Evolutionary conservation across 2,113 vertebrate species (phyloP).

Genomic region (Nannobrachium achirus): DNA sequence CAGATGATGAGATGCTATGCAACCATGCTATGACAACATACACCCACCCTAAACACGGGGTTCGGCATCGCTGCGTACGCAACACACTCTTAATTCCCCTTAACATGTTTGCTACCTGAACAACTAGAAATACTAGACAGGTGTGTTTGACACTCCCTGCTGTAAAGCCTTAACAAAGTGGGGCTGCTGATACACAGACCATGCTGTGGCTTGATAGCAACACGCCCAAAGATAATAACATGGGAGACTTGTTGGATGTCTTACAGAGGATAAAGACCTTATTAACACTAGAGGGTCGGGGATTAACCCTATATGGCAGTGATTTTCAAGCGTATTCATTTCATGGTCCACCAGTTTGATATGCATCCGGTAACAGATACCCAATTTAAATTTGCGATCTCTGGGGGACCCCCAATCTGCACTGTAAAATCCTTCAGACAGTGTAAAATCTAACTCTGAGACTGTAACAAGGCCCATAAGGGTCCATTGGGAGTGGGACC

Average conservation of each 20-base stretch:
- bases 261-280: conserved; percentile 75
- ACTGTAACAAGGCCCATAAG: background rate
- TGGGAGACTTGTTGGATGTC: conserved; percentile 52
- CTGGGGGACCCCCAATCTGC: no score
- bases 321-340: no score
- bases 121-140: conserved; percentile 62
- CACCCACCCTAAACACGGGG: background rate
- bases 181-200: conserved; percentile 8
- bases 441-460: background rate
- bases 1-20: no score
- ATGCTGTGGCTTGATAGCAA: conserved; percentile 23
- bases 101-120: conserved; percentile 27
- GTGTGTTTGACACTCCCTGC: conserved; percentile 23
- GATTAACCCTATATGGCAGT: background rate
- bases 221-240: conserved; percentile 60
- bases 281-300: conserved; percentile 66
- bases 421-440: background rate
- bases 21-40: background rate
- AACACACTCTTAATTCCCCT: background rate
- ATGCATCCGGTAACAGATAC: no score
- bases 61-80: background rate
- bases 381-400: no score
- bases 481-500: no score
- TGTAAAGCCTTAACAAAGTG: conserved; percentile 39
- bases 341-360: no score